Conservation (phyloP, 2,113 vertebrate genomes). For the Thamnophis sirtalis region DNA sequence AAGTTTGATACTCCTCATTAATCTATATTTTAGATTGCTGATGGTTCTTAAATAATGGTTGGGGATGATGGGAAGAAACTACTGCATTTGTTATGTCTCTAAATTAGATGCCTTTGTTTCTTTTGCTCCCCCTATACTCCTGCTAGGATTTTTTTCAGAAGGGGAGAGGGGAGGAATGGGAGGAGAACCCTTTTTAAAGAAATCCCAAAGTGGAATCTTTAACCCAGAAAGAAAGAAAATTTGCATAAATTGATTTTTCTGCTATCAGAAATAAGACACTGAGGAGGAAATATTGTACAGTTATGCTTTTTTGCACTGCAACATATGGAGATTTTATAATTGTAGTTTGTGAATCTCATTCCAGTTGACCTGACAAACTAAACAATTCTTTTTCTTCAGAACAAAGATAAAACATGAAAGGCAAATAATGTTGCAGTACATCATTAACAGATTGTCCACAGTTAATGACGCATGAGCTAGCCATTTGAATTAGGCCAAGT, state of each 20-base stretch:
- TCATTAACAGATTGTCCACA: not conserved
- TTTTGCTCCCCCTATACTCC: not conserved
- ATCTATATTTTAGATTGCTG: not conserved
- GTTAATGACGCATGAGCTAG: not conserved
- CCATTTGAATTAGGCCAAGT: not conserved
- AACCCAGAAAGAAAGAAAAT: not conserved
- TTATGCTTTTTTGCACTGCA: not conserved
- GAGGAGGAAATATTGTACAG: not conserved
- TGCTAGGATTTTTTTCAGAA: not conserved
- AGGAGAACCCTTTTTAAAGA: not conserved
- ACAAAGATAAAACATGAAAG: not conserved
- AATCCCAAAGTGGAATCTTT: not conserved
- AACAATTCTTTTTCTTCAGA: not conserved
- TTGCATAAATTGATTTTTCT: not conserved
- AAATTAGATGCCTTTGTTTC: not conserved
- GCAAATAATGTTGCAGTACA: not conserved
- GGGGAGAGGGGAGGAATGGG: no score
- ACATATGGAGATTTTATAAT: not conserved
- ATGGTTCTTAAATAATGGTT: not conserved
- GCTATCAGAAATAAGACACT: accelerated
- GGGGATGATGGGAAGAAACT: no score
- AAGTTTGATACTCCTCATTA: not conserved
- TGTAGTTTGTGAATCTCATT: slow-evolving; percentile 7
- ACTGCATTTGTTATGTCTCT: not conserved
- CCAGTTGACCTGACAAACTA: slow-evolving; percentile 2